Base-by-base conservation (phyloP, 2,888 invertebrate species). In the Cerastis rubricosa region DNA sequence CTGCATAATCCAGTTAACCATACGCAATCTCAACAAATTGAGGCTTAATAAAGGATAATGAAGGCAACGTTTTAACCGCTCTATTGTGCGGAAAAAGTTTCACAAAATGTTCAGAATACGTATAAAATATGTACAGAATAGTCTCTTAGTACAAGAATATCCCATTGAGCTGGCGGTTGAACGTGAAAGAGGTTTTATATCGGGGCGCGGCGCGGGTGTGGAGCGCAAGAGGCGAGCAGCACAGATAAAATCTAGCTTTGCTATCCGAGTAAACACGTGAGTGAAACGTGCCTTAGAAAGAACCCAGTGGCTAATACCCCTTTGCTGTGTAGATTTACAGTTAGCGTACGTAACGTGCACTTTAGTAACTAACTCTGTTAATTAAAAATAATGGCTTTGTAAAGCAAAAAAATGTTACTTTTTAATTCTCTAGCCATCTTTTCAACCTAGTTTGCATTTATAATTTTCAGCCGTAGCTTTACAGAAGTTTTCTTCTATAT, bases 191-290 rank as follows among this genome's bases (percentile, higher is more conserved):
- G 77, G 74, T 79, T 85, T 81, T 83, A 89, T 80, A 85, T 84
- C 74, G 71, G 51, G 40, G 77, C 64, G 29, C 22, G 67, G 73
- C 54, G 77, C 59, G 68, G 59, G 73, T 49, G 77, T 63, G 66
- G 72, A 72, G 68, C 71, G 70, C 87, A 80, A 88, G 88, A 87
- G 84, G 84, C 74, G 81, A 80, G 74, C 64, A 47, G 70, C 77
- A 78, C 76, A 89, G 87, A 89, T 87, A 87, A 89, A 81, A 87
- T 87, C 89, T 87, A 87, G 86, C 81, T 83, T 89, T 75, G 88
- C 81, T 77, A 68, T 83, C 80, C 73, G 64, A 87, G 86, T 74
- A 86, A 87, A 81, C 88, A 89, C 76, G 78, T 70, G 78, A 85
- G 68, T 70, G 87, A 80, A 85, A 80, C 83, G 76, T 79, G 87